Evolutionary conservation across 2,113 vertebrate species (phyloP), one percentile per base, ranked within the genome.

Genomic region (Sprattus sprattus): DNA sequence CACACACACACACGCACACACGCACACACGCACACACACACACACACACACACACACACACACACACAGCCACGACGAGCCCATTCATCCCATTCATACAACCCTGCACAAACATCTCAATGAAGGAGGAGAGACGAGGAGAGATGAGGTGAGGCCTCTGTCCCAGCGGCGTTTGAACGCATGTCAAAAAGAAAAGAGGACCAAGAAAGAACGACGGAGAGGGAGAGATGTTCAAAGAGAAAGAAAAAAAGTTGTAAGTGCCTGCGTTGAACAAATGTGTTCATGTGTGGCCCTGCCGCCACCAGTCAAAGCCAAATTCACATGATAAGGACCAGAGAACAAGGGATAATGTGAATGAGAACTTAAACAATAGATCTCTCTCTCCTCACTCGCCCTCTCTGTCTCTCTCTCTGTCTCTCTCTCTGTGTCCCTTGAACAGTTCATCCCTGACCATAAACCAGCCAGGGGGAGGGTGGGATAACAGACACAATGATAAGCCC

Each of bases 401-500:
- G 6, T n/a, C 49, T 44, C 80, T 85, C 22, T n/a, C 57, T 67
- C 54, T 82, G 28, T 86, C 82, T 82, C 81, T 87, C 46, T 89
- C 82, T 64, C 52, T 64, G 52, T 60, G 46, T 45, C 86, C 82
- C 86, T 87, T 54, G 83, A 25, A 49, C 49, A 71, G 82, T 89
- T 89, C 83, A 86, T 85, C 57, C 85, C 45, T 54, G 57, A 82
- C 83, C 85, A 82, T 86, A 90, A 90, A 91, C 84, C 81, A 86
- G 87, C 86, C 87, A 86, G 88, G 83, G 85, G 83, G 81, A 86
- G 88, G 83, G 84, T 82, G 81, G 83, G 86, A 86, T 85, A 90
- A 85, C 82, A 83, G 45, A 81, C 50, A 60, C 57, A 85, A 88
- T 83, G 88, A 90, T 91, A 88, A 86, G 84, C 16, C 83, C 32